Evolutionary conservation across 2,797 vertebrate genomes (phyloP).

Genomic region (Cirrhinus mrigala): DNA sequence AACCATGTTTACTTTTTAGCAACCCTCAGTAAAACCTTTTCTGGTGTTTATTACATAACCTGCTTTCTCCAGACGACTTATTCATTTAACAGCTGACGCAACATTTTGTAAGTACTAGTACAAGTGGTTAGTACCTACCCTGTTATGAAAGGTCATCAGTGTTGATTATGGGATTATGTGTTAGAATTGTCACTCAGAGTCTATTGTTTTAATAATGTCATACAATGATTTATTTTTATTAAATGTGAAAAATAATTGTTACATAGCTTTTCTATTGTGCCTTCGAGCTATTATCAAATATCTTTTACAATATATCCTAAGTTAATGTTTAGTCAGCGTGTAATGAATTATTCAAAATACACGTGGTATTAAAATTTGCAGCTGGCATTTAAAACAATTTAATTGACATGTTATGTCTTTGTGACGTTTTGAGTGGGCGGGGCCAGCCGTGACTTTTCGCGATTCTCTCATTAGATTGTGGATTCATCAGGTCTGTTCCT

Average conservation of each 20-base stretch:
- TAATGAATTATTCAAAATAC: neutral
- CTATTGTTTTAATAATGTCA: neutral
- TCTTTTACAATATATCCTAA: neutral
- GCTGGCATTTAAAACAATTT: neutral
- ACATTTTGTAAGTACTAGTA: neutral
- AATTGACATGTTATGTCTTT: too few species aligned
- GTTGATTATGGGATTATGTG: neutral
- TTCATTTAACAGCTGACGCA: neutral
- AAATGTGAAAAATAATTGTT: neutral
- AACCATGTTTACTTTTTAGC: neutral
- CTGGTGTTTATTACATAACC: neutral
- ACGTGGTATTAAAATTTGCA: neutral
- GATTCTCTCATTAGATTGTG: neutral
- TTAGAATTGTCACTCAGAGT: neutral
- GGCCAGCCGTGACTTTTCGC: neutral
- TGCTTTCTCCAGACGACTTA: neutral
- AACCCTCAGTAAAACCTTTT: neutral
- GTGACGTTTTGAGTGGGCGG: neutral
- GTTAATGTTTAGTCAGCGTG: neutral
- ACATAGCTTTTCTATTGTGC: neutral
- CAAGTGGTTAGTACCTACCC: neutral
- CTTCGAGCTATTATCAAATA: neutral
- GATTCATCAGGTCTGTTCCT: neutral
- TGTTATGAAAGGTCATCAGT: neutral
- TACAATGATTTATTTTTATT: neutral